Base-by-base conservation (phyloP, 37 sponge, comb jelly and placozoan genomes). In the Lycopodina hypogea region DNA sequence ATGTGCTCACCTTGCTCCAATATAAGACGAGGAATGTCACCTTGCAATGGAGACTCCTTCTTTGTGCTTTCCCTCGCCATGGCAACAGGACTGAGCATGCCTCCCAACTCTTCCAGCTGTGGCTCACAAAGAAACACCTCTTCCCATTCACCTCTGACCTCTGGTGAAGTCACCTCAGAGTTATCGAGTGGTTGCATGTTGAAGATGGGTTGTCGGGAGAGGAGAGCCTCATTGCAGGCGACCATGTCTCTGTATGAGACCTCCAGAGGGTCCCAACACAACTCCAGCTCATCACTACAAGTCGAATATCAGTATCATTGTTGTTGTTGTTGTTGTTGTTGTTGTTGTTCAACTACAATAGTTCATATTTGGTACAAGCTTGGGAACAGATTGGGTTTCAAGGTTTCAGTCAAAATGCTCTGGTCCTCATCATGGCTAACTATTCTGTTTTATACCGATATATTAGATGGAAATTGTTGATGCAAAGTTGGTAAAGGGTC, bases 261-360 rank as follows among this genome's bases (percentile, higher is more conserved):
- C 22, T 32, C 65, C 66, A 91, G 66, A 0, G 92, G 92, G 34
- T 91, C 92, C 92, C 92, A 91, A 55, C 70, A 64, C 63, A 91
- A 65, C 2, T 42, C 63, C 45, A 90, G 53, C 73, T 90, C 91
- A 29, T 37, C 23, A 30, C 89, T 89, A 53, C 23, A 37, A n/a
- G n/a, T n/a, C n/a, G n/a, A n/a, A n/a, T n/a, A n/a, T n/a, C n/a
- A n/a, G n/a, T n/a, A n/a, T n/a, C n/a, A n/a, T n/a, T n/a, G n/a
- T n/a, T n/a, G n/a, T n/a, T n/a, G n/a, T n/a, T n/a, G n/a, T n/a
- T n/a, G n/a, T n/a, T n/a, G n/a, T n/a, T n/a, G n/a, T n/a, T n/a
- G n/a, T n/a, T n/a, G n/a, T n/a, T n/a, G n/a, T n/a, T n/a, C n/a
- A n/a, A n/a, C n/a, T n/a, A n/a, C n/a, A n/a, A n/a, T n/a, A n/a